Base-by-base conservation (phyloP, 2,113 vertebrate genomes). In the Stomatorhinus ivindoensis region DNA sequence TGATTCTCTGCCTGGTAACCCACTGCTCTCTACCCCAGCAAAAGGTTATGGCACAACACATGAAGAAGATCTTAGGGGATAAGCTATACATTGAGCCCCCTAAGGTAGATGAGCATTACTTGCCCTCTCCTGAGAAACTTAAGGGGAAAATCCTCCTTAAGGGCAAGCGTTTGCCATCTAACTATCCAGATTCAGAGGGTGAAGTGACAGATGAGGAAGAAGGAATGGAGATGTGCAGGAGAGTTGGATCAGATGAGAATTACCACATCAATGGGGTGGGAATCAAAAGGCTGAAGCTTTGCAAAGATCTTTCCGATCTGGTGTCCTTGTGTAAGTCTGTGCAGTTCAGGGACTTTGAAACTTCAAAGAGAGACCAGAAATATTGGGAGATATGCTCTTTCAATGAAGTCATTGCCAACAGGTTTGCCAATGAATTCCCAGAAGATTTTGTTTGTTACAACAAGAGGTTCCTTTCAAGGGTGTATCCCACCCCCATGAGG, bases 311-410 rank as follows among this genome's bases (percentile, higher is more conserved):
- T 15, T 98, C 97, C 0, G 97, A 98, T 89, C 94, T 97, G 80
- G 97, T 98, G 15, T 97, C 96, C 90, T 94, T 98, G 85, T 98
- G 97, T 93, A 97, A 97, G 90, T 96, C 97, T 0, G 92, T 97
- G 21, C 96, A 96, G 88, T 98, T 98, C 91, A 96, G 94, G 92
- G 97, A 97, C 92, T 98, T 98, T 3, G 97, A 97, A 76, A 93
- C 92, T 39, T 97, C 97, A 0, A 97, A 96, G 89, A 95, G 96
- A 0, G 94, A 96, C 48, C 97, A 98, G 35, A 97, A 93, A 90
- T 95, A 96, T 92, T 98, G 97, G 97, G 97, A 98, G 93, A 95
- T 97, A 58, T 98, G 97, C 88, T 98, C 97, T 69, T 97, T 98
- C 91, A 97, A 97, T 15, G 97, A 98, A 92, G 97, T 97, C 21